Conservation (phyloP, 2,888 invertebrate species). For the Rotaria socialis region DNA sequence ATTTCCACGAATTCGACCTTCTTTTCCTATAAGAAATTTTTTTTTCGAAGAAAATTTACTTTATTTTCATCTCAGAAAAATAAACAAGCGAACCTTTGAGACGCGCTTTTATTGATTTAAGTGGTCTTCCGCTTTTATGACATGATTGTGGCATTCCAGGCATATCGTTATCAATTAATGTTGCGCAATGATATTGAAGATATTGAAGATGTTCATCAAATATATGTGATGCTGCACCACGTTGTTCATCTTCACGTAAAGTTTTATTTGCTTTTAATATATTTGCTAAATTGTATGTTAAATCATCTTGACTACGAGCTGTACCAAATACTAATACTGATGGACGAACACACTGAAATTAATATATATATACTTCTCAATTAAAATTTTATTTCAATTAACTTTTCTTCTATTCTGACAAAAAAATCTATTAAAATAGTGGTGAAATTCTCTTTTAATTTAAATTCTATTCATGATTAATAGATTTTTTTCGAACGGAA, state of each 20-base stretch:
- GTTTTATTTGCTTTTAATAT: conserved; percentile 98
- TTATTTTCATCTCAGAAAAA: background rate
- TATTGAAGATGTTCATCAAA: conserved; percentile 92
- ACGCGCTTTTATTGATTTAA: conserved; percentile 93
- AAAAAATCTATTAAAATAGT: too few relatives aligned
- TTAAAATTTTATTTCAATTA: too few relatives aligned
- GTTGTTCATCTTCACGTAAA: conserved; percentile 83
- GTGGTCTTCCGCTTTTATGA: conserved; percentile 96
- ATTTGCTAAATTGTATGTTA: conserved; percentile 95
- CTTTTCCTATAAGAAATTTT: conserved; percentile 67
- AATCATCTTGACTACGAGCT: conserved; percentile 83
- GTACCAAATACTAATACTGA: conserved; percentile 99
- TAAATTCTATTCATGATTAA: too few relatives aligned
- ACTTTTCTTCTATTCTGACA: too few relatives aligned
- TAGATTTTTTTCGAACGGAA: too few relatives aligned
- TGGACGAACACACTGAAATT: conserved; percentile 70
- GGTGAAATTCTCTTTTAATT: too few relatives aligned
- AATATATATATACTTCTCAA: too few relatives aligned
- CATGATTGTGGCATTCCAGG: conserved; percentile 90
- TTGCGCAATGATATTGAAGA: conserved; percentile 96
- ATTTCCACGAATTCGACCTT: conserved; percentile 96
- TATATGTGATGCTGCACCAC: conserved; percentile 94
- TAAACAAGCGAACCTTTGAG: conserved; percentile 65
- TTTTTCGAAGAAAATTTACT: background rate
- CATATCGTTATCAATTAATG: conserved; percentile 95